phyloP scores from a whole-genome alignment of 2,888 invertebrate species.

The Leucophenga montana region DNA sequence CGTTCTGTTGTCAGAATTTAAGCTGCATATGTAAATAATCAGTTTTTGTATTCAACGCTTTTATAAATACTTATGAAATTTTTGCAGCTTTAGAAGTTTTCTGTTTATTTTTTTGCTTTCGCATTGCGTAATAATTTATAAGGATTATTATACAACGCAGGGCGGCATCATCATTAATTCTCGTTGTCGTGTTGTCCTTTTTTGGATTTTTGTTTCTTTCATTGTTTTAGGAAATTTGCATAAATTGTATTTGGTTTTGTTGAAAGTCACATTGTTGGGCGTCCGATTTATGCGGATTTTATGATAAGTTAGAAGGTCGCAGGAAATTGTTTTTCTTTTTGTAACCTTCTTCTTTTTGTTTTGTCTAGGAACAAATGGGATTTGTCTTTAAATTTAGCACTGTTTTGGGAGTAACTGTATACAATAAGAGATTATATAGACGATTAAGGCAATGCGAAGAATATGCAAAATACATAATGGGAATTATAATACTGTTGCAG shows the following conservation, averaged over 20 bases:
- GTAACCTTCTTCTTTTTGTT: not conserved
- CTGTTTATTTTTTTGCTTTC: slow-evolving; percentile 21
- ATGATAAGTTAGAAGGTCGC: not conserved
- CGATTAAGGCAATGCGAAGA: too few relatives aligned
- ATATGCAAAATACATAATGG: too few relatives aligned
- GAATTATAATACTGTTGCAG: too few relatives aligned
- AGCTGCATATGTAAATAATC: slow-evolving; percentile 8
- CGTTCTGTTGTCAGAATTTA: not conserved
- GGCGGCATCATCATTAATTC: slow-evolving; percentile 54
- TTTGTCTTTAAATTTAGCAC: not conserved
- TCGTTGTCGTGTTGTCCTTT: too few relatives aligned
- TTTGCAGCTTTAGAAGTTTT: slow-evolving; percentile 21
- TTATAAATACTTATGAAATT: not conserved
- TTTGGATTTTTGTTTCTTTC: slow-evolving; percentile 55
- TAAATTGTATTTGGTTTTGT: slow-evolving; percentile 46
- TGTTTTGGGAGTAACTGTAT: not conserved
- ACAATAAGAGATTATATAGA: too few relatives aligned
- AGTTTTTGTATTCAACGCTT: not conserved
- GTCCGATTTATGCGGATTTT: slow-evolving; percentile 4
- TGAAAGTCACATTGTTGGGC: not conserved
- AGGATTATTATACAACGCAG: slow-evolving; percentile 54
- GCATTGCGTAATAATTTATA: slow-evolving; percentile 55
- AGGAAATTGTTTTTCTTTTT: not conserved
- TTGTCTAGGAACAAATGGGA: not conserved
- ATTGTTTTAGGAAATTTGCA: slow-evolving; percentile 51